Evolutionary conservation across 35 echinoderm and acorn worm genomes (phyloP).

Genomic region (Amphiura filiformis): DNA sequence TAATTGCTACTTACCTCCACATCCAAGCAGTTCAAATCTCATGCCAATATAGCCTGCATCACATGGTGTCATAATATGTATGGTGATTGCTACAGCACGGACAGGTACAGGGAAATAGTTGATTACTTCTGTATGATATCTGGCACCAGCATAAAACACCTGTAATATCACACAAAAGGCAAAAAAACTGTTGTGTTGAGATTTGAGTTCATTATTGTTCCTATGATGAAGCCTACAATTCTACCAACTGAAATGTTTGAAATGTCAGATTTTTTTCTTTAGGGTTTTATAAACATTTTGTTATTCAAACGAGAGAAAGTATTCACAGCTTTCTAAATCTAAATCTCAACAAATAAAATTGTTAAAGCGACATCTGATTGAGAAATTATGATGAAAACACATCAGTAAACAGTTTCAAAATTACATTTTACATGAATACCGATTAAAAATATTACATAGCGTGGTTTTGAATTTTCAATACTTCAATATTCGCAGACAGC

Average conservation of each 20-base stretch:
- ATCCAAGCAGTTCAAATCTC: constrained; percentile 2
- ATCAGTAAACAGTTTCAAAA: no score
- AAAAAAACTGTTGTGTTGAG: neutral
- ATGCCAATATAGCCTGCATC: constrained; percentile 28
- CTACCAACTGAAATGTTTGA: neutral
- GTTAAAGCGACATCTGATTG: no score
- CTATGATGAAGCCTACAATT: neutral
- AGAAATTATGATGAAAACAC: no score
- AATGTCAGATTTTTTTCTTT: neutral
- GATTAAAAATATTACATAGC: no score
- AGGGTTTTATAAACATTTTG: neutral
- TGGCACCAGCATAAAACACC: constrained; percentile 19
- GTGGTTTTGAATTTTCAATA: no score
- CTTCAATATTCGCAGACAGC: no score
- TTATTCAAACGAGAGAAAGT: no score
- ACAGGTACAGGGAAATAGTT: constrained; percentile 24
- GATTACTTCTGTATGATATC: constrained; percentile 19
- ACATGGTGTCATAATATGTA: neutral
- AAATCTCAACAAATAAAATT: no score
- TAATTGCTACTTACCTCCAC: neutral
- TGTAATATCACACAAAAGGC: neutral
- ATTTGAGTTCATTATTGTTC: neutral
- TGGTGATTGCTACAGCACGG: neutral
- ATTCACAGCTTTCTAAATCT: no score
- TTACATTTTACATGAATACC: no score